Conservation (phyloP, 2,113 vertebrate genomes). For the Cyprinus carpio region DNA sequence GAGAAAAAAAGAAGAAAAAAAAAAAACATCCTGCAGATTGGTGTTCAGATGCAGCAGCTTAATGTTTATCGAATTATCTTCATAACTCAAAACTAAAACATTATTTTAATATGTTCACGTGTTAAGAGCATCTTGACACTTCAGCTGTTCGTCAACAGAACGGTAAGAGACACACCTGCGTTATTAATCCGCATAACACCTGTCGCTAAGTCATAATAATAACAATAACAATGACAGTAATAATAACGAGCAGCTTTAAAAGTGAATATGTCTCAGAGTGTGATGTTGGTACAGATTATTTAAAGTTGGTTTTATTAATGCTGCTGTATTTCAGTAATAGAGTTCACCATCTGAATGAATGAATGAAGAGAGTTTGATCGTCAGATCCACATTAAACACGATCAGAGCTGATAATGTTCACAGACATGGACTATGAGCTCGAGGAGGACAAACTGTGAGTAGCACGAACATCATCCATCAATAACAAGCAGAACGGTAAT, state of each 20-base stretch:
- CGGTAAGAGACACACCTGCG: slow-evolving; percentile 13
- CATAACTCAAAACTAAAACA: not conserved
- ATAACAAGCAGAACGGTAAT: not conserved
- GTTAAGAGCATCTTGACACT: not conserved
- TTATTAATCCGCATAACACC: not conserved
- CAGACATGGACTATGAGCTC: slow-evolving; percentile 94
- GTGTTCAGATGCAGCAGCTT: not conserved
- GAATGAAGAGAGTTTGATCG: not conserved
- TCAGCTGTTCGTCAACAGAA: not conserved
- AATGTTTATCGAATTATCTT: not conserved
- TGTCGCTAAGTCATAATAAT: not conserved
- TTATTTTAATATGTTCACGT: not conserved
- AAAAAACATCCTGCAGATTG: not conserved
- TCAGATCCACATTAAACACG: not conserved
- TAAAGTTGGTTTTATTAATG: not conserved
- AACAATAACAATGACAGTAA: not conserved
- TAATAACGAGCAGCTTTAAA: not conserved
- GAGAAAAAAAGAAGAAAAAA: too few species aligned
- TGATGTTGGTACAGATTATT: not conserved
- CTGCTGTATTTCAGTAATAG: not conserved
- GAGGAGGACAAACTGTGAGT: slow-evolving; percentile 98
- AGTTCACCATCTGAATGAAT: not conserved
- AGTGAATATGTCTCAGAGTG: not conserved
- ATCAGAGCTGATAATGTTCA: slow-evolving; percentile 78
- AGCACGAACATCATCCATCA: not conserved